Base-by-base conservation (phyloP, 2,888 invertebrate genomes). In the Hymenopus coronatus region DNA sequence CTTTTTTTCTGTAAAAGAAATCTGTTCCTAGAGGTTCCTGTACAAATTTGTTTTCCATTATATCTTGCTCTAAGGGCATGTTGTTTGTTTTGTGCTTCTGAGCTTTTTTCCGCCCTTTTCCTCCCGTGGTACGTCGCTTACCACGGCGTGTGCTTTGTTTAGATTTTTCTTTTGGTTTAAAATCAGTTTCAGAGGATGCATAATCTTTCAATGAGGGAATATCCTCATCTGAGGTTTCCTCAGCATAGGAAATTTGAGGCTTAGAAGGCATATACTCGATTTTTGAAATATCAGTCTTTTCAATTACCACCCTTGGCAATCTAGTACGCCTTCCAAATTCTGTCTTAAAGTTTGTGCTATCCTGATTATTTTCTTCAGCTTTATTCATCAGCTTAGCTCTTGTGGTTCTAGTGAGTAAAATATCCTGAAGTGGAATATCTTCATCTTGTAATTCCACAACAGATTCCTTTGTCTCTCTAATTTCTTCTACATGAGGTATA, bases 271-370 rank as follows among this genome's bases (percentile, higher is more conserved):
- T 25, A 20, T 20, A 70, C 15, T 70, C 54, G 6, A 70, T 70
- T 28, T 89, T 89, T 20, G 88, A 81, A 54, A 90, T 88, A 84
- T 89, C 90, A 28, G 90, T 33, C 28, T 89, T 89, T 46, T 90
- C 89, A 46, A 90, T 46, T 25, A 90, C 27, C 15, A 90, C 85
- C 30, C 88, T 82, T n/a, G 90, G 90, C 27, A 83, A 15, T 81
- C 84, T 81, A 15, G 54, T 27, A n/a, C 83, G 85, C 27, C 83
- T 88, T 27, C 70, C 88, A 88, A 28, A 40, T 54, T 88, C 84
- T 30, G n/a, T 54, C 82, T 30, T 28, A 12, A 27, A 28, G n/a
- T 33, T n/a, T 30, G 3, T 3, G 20, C 54, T 70, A 6, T 40
- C 1, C 40, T 40, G 15, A 15, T 81, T 81, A 82, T 28, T 82